Evolutionary conservation across 1,140 invertebrate genomes (phyloP), one percentile per base, ranked within the genome.

Genomic region (Episyrphus balteatus): DNA sequence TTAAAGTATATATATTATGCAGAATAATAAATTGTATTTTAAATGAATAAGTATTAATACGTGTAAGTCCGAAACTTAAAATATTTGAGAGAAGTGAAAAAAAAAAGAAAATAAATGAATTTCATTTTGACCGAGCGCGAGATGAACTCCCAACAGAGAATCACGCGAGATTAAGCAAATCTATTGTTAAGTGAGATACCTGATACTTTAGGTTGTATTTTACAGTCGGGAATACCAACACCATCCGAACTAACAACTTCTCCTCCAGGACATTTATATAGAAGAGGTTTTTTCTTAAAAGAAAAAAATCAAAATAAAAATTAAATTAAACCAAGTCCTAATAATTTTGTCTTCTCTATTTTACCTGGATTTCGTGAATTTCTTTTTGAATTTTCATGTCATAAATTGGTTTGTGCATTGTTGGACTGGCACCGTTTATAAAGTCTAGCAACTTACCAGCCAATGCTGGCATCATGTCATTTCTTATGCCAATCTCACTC

Each of bases 381-480:
- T 57, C 42, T 40, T 55, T 50, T 46, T 61, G 53, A 18, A 61
- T 47, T 17, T 51, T 34, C 10, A 46, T 46, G 36, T 55, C 47
- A n/a, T 48, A 44, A 3, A 48, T 44, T 6, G 57, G 54, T 42
- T 55, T 56, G 18, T 54, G 51, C 1, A 51, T 41, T 19, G 38
- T 44, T 12, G 30, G 36, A 17, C 48, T 41, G 14, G 31, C n/a
- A 7, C 53, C 48, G 19, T 41, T 51, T 10, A 63, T 42, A 6
- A 62, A 37, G 6, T 55, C 19, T 9, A 59, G 38, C 1, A 60
- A 49, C 31, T 59, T 62, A 0, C 39, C 52, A 17, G 57, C 57
- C n/a, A 61, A 48, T 18, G 47, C 39, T 18, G 50, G 46, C 50
- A 51, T 51, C 19, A 47, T 47, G 14, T 51, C 50, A 31, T 30